Base-by-base conservation (phyloP, 92 coral and sea anemone genomes). In the Palythoa caribaeorum region DNA sequence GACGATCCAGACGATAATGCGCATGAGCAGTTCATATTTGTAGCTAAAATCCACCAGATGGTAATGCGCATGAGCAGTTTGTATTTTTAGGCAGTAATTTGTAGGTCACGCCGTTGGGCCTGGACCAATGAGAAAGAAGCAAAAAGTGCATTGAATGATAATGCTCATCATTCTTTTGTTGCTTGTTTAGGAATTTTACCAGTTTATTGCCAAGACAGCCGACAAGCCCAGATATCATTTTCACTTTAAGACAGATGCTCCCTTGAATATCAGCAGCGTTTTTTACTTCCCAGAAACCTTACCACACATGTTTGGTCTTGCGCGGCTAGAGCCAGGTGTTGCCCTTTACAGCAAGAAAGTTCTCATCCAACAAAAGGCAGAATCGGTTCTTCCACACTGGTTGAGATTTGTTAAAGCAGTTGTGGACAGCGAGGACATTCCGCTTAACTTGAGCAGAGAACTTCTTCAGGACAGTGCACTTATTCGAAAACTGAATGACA, bases 381-480 rank as follows among this genome's bases (percentile, higher is more conserved):
- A 92, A 21, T 92, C 90, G 63, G 92, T 97, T 20, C 89, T 97
- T 15, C 99, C 99, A 21, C 89, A 93, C 77, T 97, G 99, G 99
- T 80, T 97, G 38, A 84, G 99, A 35, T 97, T 97, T 91, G 95
- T 97, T 17, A 95, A 94, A 71, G 99, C 98, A 76, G 97, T 97
- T n/a, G 99, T 97, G 2, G 99, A 97, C 68, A 97, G 99, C 53
- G 99, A 97, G 71, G 99, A 97, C 76, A 95, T 97, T 50, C 99
- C 99, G 51, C 95, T 97, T 2, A 97, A 97, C 86, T 84, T 97
- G 44, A 97, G 99, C 87, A 87, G 99, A 6, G 99, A 97, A 63
- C 92, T 97, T 73, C 94, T 97, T 20, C 99, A 97, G 90, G 99
- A 97, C 89, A 95, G 98, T 79, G 97, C 98, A 6, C 94, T 97